Evolutionary conservation across 2,113 vertebrate species (phyloP).

Genomic region (Raja brachyura): DNA sequence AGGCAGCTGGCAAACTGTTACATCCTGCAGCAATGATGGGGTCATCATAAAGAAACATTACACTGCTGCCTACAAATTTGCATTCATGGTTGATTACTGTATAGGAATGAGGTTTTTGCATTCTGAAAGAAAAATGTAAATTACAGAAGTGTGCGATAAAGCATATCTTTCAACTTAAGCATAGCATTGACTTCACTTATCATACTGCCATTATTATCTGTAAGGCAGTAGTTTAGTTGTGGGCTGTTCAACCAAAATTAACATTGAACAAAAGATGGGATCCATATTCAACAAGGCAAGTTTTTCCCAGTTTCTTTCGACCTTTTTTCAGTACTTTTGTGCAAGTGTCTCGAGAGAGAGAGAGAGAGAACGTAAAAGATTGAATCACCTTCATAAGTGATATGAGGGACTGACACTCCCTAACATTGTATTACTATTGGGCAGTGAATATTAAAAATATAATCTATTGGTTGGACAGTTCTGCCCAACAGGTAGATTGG

Average conservation of each 20-base stretch:
- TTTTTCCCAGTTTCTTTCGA: background rate
- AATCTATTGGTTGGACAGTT: too few species aligned
- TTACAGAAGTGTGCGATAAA: background rate
- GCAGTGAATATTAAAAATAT: too few species aligned
- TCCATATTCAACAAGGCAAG: background rate
- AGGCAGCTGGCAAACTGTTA: background rate
- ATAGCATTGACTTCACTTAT: background rate
- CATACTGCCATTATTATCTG: background rate
- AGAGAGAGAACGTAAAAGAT: background rate
- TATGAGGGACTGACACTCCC: too few species aligned
- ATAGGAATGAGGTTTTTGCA: background rate
- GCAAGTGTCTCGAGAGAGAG: background rate
- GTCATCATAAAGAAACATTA: background rate
- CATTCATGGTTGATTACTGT: background rate
- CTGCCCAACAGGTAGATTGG: too few species aligned
- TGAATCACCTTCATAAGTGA: too few species aligned
- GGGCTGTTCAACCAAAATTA: background rate
- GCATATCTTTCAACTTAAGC: background rate
- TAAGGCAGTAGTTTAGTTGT: background rate
- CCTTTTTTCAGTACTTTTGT: background rate
- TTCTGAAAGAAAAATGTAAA: background rate
- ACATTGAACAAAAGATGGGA: background rate
- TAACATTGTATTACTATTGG: too few species aligned
- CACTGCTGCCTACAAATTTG: background rate
- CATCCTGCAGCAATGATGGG: background rate